Evolutionary conservation across 2,113 vertebrate genomes (phyloP).

Genomic region (Zapus hudsonius): DNA sequence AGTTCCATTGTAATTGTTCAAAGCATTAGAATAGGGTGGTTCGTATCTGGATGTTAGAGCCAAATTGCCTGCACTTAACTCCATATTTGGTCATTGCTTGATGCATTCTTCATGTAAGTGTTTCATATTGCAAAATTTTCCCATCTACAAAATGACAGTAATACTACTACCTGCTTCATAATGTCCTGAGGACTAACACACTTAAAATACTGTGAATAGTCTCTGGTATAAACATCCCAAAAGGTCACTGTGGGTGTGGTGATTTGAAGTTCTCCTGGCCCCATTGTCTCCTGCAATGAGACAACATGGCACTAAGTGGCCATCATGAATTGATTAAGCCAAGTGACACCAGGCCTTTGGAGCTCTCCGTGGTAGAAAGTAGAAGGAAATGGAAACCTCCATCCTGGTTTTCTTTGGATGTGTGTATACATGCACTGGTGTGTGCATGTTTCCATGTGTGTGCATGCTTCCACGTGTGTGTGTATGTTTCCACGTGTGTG

Average conservation of each 20-base stretch:
- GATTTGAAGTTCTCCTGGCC: not conserved
- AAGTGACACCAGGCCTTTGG: not conserved
- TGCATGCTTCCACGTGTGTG: no score
- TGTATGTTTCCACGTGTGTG: no score
- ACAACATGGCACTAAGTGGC: not conserved
- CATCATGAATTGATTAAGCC: not conserved
- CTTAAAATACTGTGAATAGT: not conserved
- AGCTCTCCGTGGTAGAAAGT: not conserved
- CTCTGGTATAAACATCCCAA: not conserved
- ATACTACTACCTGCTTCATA: not conserved
- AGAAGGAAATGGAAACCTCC: not conserved
- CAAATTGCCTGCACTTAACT: not conserved
- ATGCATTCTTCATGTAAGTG: not conserved
- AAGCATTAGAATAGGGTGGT: not conserved
- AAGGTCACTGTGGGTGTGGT: not conserved
- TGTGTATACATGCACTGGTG: no score
- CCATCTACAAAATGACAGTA: not conserved
- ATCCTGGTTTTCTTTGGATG: not conserved
- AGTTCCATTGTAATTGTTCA: not conserved
- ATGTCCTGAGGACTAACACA: not conserved
- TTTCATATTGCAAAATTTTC: not conserved
- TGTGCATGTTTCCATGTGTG: no score
- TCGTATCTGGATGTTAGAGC: not conserved
- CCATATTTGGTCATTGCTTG: not conserved
- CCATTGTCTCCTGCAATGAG: constrained; percentile 1